These are phyloP conservation scores for Boulengeromyrus knoepffleri DNA, from an alignment of 2,113 vertebrate species.

Conservation along the genomic window DNA sequence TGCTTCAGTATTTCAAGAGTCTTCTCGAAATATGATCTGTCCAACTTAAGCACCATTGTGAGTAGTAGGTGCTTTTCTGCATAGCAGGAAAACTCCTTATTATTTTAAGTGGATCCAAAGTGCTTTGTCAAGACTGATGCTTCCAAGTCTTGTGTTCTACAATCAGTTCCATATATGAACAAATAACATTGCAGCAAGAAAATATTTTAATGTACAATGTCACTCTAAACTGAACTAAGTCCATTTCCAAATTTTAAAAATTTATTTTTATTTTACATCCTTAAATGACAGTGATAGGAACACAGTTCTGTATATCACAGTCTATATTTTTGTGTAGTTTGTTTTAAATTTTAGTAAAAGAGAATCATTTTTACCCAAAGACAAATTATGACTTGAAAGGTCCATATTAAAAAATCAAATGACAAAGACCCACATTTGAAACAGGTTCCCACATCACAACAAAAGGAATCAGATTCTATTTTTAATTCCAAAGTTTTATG, in stretches of 20 bases:
- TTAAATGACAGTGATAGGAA: neutral
- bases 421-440: neutral
- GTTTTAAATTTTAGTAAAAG: neutral
- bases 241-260: neutral
- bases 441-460: neutral
- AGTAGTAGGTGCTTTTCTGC: neutral
- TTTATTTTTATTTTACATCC: neutral
- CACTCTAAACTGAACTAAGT: neutral
- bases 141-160: neutral
- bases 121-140: neutral
- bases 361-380: neutral
- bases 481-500: neutral
- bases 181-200: neutral
- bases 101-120: neutral
- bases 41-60: neutral
- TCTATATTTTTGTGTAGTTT: neutral
- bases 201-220: neutral
- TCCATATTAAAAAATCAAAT: neutral
- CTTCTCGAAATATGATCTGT: neutral
- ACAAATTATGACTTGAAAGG: neutral
- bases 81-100: neutral
- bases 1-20: neutral
- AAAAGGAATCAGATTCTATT: neutral
- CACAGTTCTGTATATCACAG: neutral
- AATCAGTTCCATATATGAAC: neutral